A percentile compares a stretch with the other conserved stretches of the same genome.
Evolutionary conservation across 2,113 vertebrate species (phyloP).

Genomic region (Myodes glareolus): DNA sequence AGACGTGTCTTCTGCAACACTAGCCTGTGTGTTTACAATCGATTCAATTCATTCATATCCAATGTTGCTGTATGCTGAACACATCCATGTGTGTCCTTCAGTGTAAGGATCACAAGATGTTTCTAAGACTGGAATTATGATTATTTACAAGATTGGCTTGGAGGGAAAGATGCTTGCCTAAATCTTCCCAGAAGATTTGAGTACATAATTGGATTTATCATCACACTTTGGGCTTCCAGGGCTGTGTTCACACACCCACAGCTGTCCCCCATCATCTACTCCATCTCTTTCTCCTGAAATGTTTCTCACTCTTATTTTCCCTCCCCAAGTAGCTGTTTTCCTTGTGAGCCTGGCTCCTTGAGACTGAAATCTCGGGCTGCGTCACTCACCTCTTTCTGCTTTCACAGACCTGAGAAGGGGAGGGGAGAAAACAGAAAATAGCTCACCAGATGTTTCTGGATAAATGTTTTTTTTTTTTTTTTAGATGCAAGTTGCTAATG

Average conservation of each 20-base stretch:
- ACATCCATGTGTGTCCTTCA: not conserved
- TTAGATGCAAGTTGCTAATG: slow-evolving; percentile 80
- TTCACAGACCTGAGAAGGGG: slow-evolving; percentile 71
- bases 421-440: slow-evolving; percentile 80
- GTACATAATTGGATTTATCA: not conserved
- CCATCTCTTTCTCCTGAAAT: not conserved
- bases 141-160: not conserved
- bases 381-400: slow-evolving; percentile 78
- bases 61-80: not conserved
- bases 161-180: not conserved
- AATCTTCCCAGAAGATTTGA: not conserved
- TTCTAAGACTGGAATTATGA: not conserved
- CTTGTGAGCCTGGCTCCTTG: slow-evolving; percentile 72
- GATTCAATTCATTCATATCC: not conserved
- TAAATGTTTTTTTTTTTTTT: slow-evolving; percentile 70
- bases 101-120: not conserved
- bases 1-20: not conserved
- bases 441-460: slow-evolving; percentile 86
- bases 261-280: not conserved
- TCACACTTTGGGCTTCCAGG: accelerated
- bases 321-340: slow-evolving; percentile 67
- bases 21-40: not conserved
- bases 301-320: slow-evolving; percentile 13
- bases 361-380: slow-evolving; percentile 77
- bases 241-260: not conserved